Evolutionary conservation across 1,140 invertebrate species (phyloP).

Genomic region (Drosophila nigromelanica): DNA sequence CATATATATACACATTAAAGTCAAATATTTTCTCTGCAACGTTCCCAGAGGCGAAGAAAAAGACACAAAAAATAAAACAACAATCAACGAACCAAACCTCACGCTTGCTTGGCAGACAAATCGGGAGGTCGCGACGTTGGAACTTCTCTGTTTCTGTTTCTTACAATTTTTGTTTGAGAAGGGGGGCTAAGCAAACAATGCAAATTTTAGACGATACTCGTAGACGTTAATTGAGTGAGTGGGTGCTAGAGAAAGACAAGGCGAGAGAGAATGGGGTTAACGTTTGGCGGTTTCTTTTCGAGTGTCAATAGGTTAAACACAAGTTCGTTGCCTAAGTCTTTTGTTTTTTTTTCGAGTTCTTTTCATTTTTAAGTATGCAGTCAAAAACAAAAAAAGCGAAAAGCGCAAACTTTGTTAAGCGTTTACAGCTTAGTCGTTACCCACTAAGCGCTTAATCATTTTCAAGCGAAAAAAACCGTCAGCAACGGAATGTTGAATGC

Average conservation of each 20-base stretch:
- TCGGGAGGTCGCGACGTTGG: slow-evolving; percentile 54
- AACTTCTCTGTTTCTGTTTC: slow-evolving; percentile 31
- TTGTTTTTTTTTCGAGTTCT: slow-evolving; percentile 43
- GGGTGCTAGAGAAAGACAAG: slow-evolving; percentile 29
- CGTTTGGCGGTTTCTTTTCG: slow-evolving; percentile 32
- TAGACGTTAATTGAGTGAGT: slow-evolving; percentile 44
- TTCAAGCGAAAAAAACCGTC: slow-evolving; percentile 18
- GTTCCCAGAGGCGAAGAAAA: slow-evolving; percentile 54
- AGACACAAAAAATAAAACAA: slow-evolving; percentile 16
- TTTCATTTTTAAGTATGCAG: not conserved
- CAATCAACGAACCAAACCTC: slow-evolving; percentile 37
- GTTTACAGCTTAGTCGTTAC: slow-evolving; percentile 2
- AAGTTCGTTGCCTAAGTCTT: slow-evolving; percentile 78
- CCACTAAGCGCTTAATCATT: slow-evolving; percentile 34
- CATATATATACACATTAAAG: slow-evolving; percentile 64
- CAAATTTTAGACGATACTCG: slow-evolving; percentile 53
- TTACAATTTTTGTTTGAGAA: not conserved
- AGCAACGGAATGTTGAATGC: slow-evolving; percentile 34
- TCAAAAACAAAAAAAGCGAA: slow-evolving; percentile 12
- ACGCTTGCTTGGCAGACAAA: slow-evolving; percentile 61
- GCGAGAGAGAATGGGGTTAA: slow-evolving; percentile 13
- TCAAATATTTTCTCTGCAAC: slow-evolving; percentile 74
- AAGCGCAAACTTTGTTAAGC: not conserved
- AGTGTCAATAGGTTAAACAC: slow-evolving; percentile 74
- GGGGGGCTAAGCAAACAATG: slow-evolving; percentile 55